Base-by-base conservation (phyloP, 2,888 invertebrate species). In the Ryuthela nishihirai region DNA sequence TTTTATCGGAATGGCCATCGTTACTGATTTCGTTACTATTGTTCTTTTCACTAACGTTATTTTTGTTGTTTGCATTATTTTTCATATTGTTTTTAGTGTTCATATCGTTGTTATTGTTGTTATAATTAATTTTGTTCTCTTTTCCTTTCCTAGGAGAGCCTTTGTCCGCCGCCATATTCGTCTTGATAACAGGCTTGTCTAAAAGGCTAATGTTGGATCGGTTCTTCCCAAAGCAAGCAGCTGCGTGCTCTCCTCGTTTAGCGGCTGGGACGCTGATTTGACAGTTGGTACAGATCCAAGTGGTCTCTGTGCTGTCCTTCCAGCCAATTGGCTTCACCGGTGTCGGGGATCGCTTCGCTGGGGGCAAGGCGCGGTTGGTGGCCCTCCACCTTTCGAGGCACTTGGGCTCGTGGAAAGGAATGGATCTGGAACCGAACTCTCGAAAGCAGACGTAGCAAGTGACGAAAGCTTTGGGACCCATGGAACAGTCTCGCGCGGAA, bases 361-460 rank as follows among this genome's bases (percentile, higher is more conserved):
- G 71, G 1, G 83, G 82, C 49, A 83, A 71, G 62, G 78, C 76
- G 34, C 79, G 77, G 69, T 83, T 83, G 68, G 82, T 80, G 3
- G 72, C 67, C 29, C 80, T 77, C 81, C 82, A 82, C 32, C 29
- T 59, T 60, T 68, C 79, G 50, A 83, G 70, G 69, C 85, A 85
- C 69, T 83, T 82, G 2, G 83, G 82, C 69, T 84, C 83, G 71
- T 85, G 85, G 61, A 83, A 82, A 47, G 76, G 75, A 29, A 84
- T 81, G 41, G 82, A 83, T 67, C 78, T 78, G 1, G 79, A 77
- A 25, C 83, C 83, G 69, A 83, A 85, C 68, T 80, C 80, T 42
- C 82, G 75, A 2, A 83, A 82, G 68, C 85, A 85, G 65, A 83
- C 79, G 71, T 81, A 80, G 69, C 85, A 85, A 55, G 75, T 68